A percentile compares a stretch with the other conserved stretches of the same genome.
phyloP scores from a whole-genome alignment of 2,888 invertebrate species.

The Acronicta alni region DNA sequence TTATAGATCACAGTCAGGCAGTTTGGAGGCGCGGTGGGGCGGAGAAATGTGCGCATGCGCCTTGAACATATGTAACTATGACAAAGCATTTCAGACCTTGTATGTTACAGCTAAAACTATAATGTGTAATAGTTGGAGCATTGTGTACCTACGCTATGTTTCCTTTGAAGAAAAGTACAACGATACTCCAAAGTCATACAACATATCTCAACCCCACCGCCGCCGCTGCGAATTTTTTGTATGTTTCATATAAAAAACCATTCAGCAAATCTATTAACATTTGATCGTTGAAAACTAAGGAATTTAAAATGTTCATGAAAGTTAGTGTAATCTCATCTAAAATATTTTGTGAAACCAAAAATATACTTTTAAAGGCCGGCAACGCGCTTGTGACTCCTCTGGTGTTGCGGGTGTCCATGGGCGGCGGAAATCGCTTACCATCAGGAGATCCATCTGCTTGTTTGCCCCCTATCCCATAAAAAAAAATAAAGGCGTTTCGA shows the following conservation, averaged over 20 bases:
- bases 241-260: constrained; percentile 59
- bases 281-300: constrained; percentile 45
- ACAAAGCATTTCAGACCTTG: constrained; percentile 36
- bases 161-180: too few species aligned
- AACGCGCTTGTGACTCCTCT: too few species aligned
- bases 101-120: constrained; percentile 25
- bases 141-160: too few species aligned
- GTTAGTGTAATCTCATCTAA: constrained; percentile 39
- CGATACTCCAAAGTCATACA: too few species aligned
- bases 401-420: too few species aligned
- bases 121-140: constrained; percentile 1
- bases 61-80: constrained; percentile 12
- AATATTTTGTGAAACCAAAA: too few species aligned
- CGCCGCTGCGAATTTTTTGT: constrained; percentile 20
- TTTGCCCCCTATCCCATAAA: too few species aligned
- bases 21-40: constrained; percentile 1
- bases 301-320: constrained; percentile 65
- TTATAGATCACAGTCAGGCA: constrained; percentile 46
- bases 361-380: too few species aligned
- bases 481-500: too few species aligned
- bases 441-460: too few species aligned
- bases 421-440: too few species aligned
- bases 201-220: constrained; percentile 61
- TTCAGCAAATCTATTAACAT: constrained; percentile 57
- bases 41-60: too few species aligned